Conservation (phyloP, 2,113 vertebrate genomes). For the Lophius piscatorius region DNA sequence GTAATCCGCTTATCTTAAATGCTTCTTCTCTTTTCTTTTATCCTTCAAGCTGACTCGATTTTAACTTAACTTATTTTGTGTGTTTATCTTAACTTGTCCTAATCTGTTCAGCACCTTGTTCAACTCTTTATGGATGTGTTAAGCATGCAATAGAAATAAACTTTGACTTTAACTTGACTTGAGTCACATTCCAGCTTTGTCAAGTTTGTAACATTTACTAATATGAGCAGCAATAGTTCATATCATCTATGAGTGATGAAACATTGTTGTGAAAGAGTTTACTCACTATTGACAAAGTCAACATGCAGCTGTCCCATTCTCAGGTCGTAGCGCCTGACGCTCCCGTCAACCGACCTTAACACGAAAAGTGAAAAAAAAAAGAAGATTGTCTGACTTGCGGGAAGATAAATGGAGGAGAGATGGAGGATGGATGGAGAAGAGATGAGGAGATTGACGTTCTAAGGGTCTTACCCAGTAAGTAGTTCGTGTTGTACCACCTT, state of each 20-base stretch:
- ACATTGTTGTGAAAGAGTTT: too few relatives aligned
- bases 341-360: slow-evolving; percentile 83
- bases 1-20: too few relatives aligned
- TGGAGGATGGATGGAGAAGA: not conserved
- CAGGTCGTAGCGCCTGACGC: slow-evolving; percentile 89
- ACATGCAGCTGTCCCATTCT: slow-evolving; percentile 87
- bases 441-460: too few relatives aligned
- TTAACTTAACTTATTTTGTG: too few relatives aligned
- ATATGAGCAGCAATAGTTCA: not conserved
- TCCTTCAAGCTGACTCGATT: too few relatives aligned
- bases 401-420: not conserved
- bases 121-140: too few relatives aligned
- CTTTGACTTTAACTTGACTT: too few relatives aligned
- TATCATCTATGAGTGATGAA: not conserved
- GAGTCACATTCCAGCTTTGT: too few relatives aligned
- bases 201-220: not conserved
- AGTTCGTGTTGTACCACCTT: slow-evolving; percentile 88
- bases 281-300: slow-evolving; percentile 91
- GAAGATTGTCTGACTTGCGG: not conserved
- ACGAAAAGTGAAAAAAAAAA: not conserved
- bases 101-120: too few relatives aligned
- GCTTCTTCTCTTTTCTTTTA: too few relatives aligned
- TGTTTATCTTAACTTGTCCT: too few relatives aligned
- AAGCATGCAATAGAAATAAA: too few relatives aligned
- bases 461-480: slow-evolving; percentile 84